Evolutionary conservation across 2,888 invertebrate genomes (phyloP), one percentile per base, ranked within the genome.

Genomic region (Drosophila diplacantha): DNA sequence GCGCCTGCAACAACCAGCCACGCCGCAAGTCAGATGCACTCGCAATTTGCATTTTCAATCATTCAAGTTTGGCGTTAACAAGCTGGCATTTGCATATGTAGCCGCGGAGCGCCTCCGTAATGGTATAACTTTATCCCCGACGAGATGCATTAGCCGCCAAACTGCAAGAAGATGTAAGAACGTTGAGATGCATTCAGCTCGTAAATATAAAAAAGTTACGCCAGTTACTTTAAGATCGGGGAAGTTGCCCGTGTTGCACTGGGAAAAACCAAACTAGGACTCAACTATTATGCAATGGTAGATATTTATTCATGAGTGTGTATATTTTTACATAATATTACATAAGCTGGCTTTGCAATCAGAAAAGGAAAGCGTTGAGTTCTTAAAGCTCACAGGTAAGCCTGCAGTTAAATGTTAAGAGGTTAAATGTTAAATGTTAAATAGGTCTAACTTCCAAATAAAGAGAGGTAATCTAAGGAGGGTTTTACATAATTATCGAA

Each of bases 1-100:
- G 41, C 24, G 41, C 20, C 16, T 54, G 50, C 24, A 12, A 31
- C 38, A 41, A 16, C 31, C 47, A 37, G 29, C 55, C 35, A 12
- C 32, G 24, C 26, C 18, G 56, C 31, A 47, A 57, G 43, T 54
- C 50, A 52, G 41, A 60, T 55, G 47, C 38, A 49, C 41, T 54
- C 47, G 72, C 74, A 58, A 79, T 81, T 81, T 79, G 78, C 78
- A 78, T 78, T 81, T 81, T 75, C 78, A 78, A 78, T 78, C 78
- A 73, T 46, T 51, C 60, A 72, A 75, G 70, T 79, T 80, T 74
- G 71, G 59, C 56, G 66, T 63, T 70, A 65, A 59, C 71, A 62
- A 59, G 59, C 55, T 34, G 55, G 43, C 50, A 65, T 69, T 70
- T 65, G 69, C 69, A 70, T 70, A 63, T 69, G 52, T 56, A 46